Conservation (phyloP, 1,140 invertebrate genomes). For the Helicoverpa zea region DNA sequence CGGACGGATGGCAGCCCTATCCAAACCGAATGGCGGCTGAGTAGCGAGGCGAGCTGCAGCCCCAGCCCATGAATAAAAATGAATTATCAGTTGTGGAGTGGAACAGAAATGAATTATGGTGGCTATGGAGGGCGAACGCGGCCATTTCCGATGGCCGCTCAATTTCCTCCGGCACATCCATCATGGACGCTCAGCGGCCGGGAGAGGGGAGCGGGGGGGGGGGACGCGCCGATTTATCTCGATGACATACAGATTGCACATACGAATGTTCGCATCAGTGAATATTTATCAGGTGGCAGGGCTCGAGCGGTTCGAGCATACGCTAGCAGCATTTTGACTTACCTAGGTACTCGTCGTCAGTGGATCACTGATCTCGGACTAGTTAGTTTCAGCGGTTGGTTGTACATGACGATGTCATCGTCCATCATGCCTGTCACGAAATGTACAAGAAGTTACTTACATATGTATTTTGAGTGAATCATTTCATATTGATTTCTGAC, state of each 20-base stretch:
- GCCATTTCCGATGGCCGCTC: slow-evolving; percentile 47
- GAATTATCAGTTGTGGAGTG: slow-evolving; percentile 41
- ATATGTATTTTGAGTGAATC: neutral
- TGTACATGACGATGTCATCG: too few relatives aligned
- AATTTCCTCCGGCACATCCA: slow-evolving; percentile 49
- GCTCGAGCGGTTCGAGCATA: too few relatives aligned
- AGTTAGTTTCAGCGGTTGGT: too few relatives aligned
- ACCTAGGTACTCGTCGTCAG: too few relatives aligned
- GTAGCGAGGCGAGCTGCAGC: neutral
- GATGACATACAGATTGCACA: neutral
- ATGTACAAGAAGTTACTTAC: neutral
- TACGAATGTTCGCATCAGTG: neutral
- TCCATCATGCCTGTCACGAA: too few relatives aligned
- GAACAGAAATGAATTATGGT: slow-evolving; percentile 21
- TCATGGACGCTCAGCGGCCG: slow-evolving; percentile 14
- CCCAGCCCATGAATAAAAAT: slow-evolving; percentile 25
- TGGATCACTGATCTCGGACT: too few relatives aligned
- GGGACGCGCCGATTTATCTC: neutral
- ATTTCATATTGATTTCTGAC: too few relatives aligned
- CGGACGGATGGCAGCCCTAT: too few relatives aligned
- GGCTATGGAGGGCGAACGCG: slow-evolving; percentile 1
- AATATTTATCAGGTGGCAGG: neutral
- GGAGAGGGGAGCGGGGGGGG: too few relatives aligned
- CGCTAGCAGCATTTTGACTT: too few relatives aligned
- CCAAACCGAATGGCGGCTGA: neutral